Evolutionary conservation across 1,140 invertebrate genomes (phyloP).

Genomic region (Propsilocerus akamusi): DNA sequence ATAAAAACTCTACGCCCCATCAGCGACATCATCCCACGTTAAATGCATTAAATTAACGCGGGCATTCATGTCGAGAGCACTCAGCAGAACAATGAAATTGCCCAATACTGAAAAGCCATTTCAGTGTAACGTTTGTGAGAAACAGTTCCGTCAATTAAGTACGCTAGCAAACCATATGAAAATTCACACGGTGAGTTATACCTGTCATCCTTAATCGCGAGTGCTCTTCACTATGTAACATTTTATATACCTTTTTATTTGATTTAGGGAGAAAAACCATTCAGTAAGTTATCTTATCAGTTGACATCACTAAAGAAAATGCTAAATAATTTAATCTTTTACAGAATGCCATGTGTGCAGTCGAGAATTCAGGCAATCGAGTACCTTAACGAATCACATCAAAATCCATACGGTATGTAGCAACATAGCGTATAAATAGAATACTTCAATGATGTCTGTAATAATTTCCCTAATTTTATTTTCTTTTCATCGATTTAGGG

Average conservation of each 20-base stretch:
- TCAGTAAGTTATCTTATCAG: background rate
- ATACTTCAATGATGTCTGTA: too few relatives aligned
- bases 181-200: conserved; percentile 16
- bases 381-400: background rate
- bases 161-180: conserved; percentile 24
- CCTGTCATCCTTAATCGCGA: background rate
- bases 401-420: conserved; percentile 6
- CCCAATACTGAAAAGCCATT: conserved; percentile 19
- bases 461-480: too few relatives aligned
- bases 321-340: background rate
- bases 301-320: background rate
- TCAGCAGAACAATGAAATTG: conserved; percentile 3
- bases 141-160: conserved; percentile 21
- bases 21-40: too few relatives aligned
- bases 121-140: conserved; percentile 22
- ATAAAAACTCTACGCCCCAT: too few relatives aligned
- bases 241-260: background rate
- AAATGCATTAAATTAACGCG: too few relatives aligned
- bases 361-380: background rate
- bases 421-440: too few relatives aligned
- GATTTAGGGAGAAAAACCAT: background rate
- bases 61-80: conserved; percentile 2
- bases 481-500: too few relatives aligned
- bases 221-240: background rate
- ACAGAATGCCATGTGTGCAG: background rate